Evolutionary conservation across 2,113 vertebrate species (phyloP).

Genomic region (Charina bottae): DNA sequence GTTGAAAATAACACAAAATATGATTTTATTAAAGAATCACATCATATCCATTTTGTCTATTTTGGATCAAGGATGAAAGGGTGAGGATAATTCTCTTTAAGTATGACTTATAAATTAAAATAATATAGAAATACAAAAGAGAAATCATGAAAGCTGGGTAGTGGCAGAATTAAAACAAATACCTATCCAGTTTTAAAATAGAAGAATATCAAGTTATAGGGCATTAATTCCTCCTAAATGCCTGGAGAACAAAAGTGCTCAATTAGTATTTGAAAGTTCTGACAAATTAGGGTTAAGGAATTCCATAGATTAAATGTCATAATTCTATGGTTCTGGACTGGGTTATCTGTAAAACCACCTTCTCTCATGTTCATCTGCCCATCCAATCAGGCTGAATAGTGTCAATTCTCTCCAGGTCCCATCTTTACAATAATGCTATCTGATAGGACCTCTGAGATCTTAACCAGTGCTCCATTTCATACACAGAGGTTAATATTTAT

Average conservation of each 20-base stretch:
- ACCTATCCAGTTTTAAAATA: neutral
- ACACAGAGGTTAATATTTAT: neutral
- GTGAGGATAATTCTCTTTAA: neutral
- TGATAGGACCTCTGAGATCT: neutral
- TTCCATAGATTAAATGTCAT: neutral
- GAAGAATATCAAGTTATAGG: neutral
- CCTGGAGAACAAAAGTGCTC: neutral
- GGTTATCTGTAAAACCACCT: neutral
- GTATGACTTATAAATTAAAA: neutral
- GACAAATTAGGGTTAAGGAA: neutral
- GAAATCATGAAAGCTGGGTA: neutral
- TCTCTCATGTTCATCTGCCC: neutral
- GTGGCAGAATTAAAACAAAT: neutral
- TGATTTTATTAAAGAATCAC: constrained; percentile 51
- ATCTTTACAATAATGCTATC: neutral
- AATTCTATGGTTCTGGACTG: neutral
- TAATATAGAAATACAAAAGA: neutral
- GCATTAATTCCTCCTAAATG: neutral
- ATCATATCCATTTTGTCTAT: neutral
- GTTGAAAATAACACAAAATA: constrained; percentile 57
- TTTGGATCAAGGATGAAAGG: constrained; percentile 17
- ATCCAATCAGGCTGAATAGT: neutral
- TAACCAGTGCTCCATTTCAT: neutral
- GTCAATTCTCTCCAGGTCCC: neutral
- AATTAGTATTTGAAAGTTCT: neutral